phyloP scores from a whole-genome alignment of 1,140 invertebrate species.

The Bombus fervidus region DNA sequence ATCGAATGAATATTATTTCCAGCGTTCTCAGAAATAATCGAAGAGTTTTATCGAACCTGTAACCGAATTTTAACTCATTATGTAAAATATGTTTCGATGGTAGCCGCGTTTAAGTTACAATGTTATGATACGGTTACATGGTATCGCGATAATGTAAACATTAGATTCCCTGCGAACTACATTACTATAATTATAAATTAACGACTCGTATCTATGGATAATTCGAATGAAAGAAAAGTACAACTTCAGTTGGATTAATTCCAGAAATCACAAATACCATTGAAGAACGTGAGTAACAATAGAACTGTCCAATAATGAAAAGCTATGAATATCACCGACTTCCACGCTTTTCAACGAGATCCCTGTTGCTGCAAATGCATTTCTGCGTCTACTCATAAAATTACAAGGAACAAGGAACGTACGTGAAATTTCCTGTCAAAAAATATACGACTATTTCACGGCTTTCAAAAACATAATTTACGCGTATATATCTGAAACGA shows the following conservation, averaged over 20 bases:
- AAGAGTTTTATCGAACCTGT: neutral
- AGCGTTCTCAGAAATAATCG: slow-evolving; percentile 1
- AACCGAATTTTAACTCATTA: neutral
- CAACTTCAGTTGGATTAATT: slow-evolving; percentile 55
- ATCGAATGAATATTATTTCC: neutral
- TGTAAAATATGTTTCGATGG: neutral
- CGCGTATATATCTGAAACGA: neutral
- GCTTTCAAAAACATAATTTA: neutral
- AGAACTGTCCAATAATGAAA: slow-evolving; percentile 50
- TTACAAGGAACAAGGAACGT: no score
- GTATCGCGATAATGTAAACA: neutral
- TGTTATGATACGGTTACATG: no score
- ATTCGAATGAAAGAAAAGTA: slow-evolving; percentile 28
- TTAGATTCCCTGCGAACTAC: neutral
- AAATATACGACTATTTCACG: no score
- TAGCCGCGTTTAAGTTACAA: neutral
- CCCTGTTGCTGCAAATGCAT: slow-evolving; percentile 28
- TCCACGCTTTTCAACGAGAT: slow-evolving; percentile 27
- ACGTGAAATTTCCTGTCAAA: no score
- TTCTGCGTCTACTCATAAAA: neutral
- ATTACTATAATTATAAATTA: slow-evolving; percentile 2
- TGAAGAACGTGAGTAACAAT: slow-evolving; percentile 51
- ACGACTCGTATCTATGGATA: neutral
- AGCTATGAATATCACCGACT: slow-evolving; percentile 49
- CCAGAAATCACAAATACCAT: slow-evolving; percentile 47